Percentiles rank a stretch among this genome's conserved stretches.
These are phyloP conservation scores for Caenorhabditis zanzibari DNA, from an alignment of 2,888 invertebrate genomes.

Conservation along the genomic window DNA sequence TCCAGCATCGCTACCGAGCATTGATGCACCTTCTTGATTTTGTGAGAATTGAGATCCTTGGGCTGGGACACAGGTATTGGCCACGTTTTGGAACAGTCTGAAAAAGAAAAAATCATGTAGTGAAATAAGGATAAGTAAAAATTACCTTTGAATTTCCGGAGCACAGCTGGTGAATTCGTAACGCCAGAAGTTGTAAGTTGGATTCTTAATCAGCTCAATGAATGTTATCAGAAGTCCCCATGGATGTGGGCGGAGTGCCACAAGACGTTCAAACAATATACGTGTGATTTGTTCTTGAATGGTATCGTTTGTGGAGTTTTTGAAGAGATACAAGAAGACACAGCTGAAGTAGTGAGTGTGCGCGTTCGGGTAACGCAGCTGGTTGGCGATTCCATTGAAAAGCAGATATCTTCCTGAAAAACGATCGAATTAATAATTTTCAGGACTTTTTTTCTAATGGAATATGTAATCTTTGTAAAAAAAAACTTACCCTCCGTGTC, in stretches of 20 bases:
- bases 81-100: constrained; percentile 78
- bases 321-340: constrained; percentile 95
- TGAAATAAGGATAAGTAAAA: neutral
- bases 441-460: neutral
- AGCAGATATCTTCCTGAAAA: constrained; percentile 91
- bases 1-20: constrained; percentile 10
- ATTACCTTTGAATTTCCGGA: constrained; percentile 97
- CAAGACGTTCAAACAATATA: constrained; percentile 95
- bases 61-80: constrained; percentile 73
- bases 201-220: constrained; percentile 98
- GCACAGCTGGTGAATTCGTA: constrained; percentile 99
- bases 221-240: constrained; percentile 99
- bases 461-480: neutral
- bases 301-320: constrained; percentile 86
- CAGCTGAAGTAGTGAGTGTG: constrained; percentile 99
- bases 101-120: constrained; percentile 1
- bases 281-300: constrained; percentile 84
- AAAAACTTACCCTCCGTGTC: constrained; percentile 92
- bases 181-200: constrained; percentile 98
- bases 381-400: constrained; percentile 98
- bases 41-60: constrained; percentile 34
- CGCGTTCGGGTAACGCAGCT: constrained; percentile 98
- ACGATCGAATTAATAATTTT: neutral
- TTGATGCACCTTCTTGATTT: constrained; percentile 27
- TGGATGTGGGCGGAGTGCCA: constrained; percentile 98